Base-by-base conservation (phyloP, 2,113 vertebrate species). In the Oreotragus oreotragus region DNA sequence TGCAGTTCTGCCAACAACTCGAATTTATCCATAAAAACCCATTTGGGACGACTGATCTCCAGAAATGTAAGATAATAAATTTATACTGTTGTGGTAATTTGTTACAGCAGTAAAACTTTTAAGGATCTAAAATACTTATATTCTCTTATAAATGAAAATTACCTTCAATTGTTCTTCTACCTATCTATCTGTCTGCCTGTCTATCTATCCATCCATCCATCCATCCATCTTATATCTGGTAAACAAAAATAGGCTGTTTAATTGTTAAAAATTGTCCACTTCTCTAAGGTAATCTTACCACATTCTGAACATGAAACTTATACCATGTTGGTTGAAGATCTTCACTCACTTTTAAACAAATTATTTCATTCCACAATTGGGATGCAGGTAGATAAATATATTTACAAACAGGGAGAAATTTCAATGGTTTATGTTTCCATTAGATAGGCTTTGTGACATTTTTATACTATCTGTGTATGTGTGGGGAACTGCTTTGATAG, bases 141-240 rank as follows among this genome's bases (percentile, higher is more conserved):
- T 94, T 95, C 92, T 47, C 43, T 84, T 96, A 0, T 58, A 94
- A 95, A 62, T 87, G 64, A 88, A 84, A 92, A 92, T 80, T 60
- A 27, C 25, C 43, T 97, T 55, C 36, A 91, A 6, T 66, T 90
- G 49, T 2, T 36, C 3, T 36, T 81, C 4, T 12, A 17, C 27
- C 43, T 33, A 11, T 58, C 51, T 51, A 14, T 43, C 7, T 28
- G 23, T 51, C 8, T 19, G 27, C 15, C 10, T 8, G 5, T 33
- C 49, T 7, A 19, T 39, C n/a, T 12, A 23, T 62, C 36, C 3
- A 15, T 36, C 43, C 6, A 53, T 19, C 5, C 11, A 25, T 33
- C 60, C 12, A 45, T 28, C 36, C 17, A 30, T 57, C n/a, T 43
- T 36, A 12, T 88, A 45, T 77, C 45, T 93, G 62, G 45, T 57